Evolutionary conservation across 2,888 invertebrate species (phyloP).

Genomic region (Nephrotoma flavescens): DNA sequence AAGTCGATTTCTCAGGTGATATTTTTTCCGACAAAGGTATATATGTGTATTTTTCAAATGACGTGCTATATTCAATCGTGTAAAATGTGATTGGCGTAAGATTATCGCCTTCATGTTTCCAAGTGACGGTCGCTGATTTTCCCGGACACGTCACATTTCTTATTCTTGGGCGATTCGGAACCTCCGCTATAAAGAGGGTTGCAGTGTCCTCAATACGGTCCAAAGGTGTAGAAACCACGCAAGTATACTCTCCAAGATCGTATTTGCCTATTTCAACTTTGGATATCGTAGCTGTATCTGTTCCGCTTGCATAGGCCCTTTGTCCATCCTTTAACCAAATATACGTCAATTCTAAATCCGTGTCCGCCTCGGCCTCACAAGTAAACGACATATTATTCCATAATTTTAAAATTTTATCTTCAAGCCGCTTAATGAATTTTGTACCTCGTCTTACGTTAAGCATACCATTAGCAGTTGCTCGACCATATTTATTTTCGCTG

Average conservation of each 20-base stretch:
- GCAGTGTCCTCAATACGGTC: slow-evolving; percentile 78
- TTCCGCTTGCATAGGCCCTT: too few species aligned
- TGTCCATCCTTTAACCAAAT: slow-evolving; percentile 73
- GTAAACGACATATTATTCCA: too few species aligned
- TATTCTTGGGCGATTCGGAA: slow-evolving; percentile 74
- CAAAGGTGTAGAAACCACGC: slow-evolving; percentile 77
- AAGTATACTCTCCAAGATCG: slow-evolving; percentile 92
- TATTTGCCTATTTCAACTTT: slow-evolving; percentile 44
- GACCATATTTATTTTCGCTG: slow-evolving; percentile 85
- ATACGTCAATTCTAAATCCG: slow-evolving; percentile 60
- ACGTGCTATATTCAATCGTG: slow-evolving; percentile 84
- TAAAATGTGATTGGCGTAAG: slow-evolving; percentile 85
- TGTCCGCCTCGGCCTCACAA: slow-evolving; percentile 86
- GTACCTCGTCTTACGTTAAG: slow-evolving; percentile 80
- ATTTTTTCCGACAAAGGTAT: too few species aligned
- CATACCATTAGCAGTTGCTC: slow-evolving; percentile 62
- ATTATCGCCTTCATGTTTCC: slow-evolving; percentile 89
- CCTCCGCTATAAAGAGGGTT: slow-evolving; percentile 68
- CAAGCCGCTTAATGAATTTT: slow-evolving; percentile 71
- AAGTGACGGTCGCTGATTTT: slow-evolving; percentile 60
- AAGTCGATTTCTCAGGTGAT: too few species aligned
- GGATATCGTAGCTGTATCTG: slow-evolving; percentile 69
- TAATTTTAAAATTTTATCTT: slow-evolving; percentile 73
- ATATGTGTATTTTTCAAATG: slow-evolving; percentile 35
- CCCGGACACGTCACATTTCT: slow-evolving; percentile 50